Evolutionary conservation across 2,888 invertebrate species (phyloP).

Genomic region (Orchesella flavescens): DNA sequence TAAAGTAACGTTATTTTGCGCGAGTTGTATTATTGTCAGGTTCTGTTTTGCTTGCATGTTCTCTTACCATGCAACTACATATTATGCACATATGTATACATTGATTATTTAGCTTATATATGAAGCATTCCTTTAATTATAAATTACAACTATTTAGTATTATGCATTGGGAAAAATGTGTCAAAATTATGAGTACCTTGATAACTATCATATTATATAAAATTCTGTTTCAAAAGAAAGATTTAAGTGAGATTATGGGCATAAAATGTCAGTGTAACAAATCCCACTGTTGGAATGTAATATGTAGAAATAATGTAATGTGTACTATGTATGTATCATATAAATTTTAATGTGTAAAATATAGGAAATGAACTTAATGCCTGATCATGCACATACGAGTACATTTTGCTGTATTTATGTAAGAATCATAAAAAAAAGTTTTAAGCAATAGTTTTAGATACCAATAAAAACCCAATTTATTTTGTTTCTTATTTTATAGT

Average conservation of each 20-base stretch:
- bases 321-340: neutral
- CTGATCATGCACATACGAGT: conserved; percentile 41
- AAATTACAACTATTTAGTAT: too few relatives aligned
- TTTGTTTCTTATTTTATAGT: conserved; percentile 47
- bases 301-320: too few relatives aligned
- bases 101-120: too few relatives aligned
- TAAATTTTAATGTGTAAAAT: neutral
- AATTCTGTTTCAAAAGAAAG: neutral
- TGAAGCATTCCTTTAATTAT: too few relatives aligned
- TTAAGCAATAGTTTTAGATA: conserved; percentile 51
- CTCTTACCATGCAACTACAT: too few relatives aligned
- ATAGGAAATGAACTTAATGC: conserved; percentile 29
- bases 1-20: too few relatives aligned
- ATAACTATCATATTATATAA: neutral
- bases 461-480: conserved; percentile 57
- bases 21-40: too few relatives aligned
- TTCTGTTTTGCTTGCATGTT: too few relatives aligned
- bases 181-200: conserved; percentile 4
- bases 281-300: too few relatives aligned
- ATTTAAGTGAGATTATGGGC: neutral
- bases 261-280: neutral
- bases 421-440: conserved; percentile 24
- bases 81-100: too few relatives aligned
- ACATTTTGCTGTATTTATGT: conserved; percentile 53
- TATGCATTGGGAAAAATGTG: neutral